Conservation (phyloP, 2,888 invertebrate species). For the Ichneumoninae sp. region DNA sequence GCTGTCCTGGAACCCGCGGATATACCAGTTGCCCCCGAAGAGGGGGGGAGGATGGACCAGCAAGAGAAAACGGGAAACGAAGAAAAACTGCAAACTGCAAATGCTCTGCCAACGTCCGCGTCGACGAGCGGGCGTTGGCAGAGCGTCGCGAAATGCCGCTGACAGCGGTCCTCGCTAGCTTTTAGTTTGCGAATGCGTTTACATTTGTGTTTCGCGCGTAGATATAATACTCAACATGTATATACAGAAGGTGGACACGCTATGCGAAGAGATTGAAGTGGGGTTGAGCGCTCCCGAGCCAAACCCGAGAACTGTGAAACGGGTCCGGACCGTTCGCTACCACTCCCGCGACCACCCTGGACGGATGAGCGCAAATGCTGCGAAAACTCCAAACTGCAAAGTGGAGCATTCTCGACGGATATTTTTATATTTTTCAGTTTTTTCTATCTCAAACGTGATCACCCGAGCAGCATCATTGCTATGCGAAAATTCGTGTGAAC, state of each 20-base stretch:
- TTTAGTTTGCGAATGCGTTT: slow-evolving; percentile 59
- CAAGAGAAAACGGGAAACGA: slow-evolving; percentile 64
- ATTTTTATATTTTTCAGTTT: slow-evolving; percentile 8
- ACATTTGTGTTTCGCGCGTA: slow-evolving; percentile 50
- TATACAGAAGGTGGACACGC: slow-evolving; percentile 3
- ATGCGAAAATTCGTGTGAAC: slow-evolving; percentile 16
- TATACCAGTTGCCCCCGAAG: slow-evolving; percentile 55
- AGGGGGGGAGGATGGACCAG: slow-evolving; percentile 3
- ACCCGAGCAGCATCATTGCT: slow-evolving; percentile 21
- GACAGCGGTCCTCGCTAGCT: slow-evolving; percentile 63
- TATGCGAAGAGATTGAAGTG: slow-evolving; percentile 17
- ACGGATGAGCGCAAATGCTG: slow-evolving; percentile 53
- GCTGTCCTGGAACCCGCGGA: slow-evolving; percentile 54
- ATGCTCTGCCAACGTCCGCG: not conserved
- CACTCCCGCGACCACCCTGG: slow-evolving; percentile 26
- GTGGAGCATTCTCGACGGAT: slow-evolving; percentile 28
- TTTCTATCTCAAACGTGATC: slow-evolving; percentile 9
- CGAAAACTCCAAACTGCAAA: slow-evolving; percentile 46
- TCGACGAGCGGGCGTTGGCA: slow-evolving; percentile 35
- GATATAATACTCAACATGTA: slow-evolving; percentile 38
- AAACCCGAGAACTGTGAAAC: slow-evolving; percentile 33
- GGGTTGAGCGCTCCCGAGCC: slow-evolving; percentile 12
- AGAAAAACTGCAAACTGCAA: slow-evolving; percentile 63
- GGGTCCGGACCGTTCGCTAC: slow-evolving; percentile 34
- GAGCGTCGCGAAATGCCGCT: slow-evolving; percentile 65